Evolutionary conservation across 1,140 invertebrate genomes (phyloP).

Genomic region (Temnothorax nylanderi): DNA sequence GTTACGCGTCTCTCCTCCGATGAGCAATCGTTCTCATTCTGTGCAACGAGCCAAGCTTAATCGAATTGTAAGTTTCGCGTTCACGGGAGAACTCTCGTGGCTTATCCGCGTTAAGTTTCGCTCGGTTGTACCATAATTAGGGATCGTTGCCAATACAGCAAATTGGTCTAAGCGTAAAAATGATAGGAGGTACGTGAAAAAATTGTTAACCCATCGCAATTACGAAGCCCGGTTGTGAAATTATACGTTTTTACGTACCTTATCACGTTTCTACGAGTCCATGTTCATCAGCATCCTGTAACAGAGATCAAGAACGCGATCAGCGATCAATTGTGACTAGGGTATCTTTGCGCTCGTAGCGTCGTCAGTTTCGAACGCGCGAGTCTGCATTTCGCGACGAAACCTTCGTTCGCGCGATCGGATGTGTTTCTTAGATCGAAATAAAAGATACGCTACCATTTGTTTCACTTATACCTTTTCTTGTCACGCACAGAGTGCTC

Average conservation of each 20-base stretch:
- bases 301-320: constrained; percentile 15
- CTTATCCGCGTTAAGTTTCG: not conserved
- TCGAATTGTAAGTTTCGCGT: not conserved
- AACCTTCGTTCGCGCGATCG: not conserved
- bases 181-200: not conserved
- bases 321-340: not conserved
- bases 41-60: not conserved
- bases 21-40: constrained; percentile 17
- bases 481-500: not conserved
- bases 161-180: constrained; percentile 1
- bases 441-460: constrained; percentile 12
- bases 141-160: not conserved
- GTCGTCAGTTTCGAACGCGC: constrained; percentile 9
- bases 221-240: constrained; percentile 10
- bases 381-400: not conserved
- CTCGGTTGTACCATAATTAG: constrained; percentile 28
- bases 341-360: not conserved
- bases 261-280: constrained; percentile 2
- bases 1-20: not conserved
- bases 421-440: not conserved
- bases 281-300: not conserved
- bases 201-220: not conserved
- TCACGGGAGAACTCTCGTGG: not conserved
- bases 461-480: constrained; percentile 11
- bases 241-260: not conserved